Percentiles rank a stretch among this genome's conserved stretches.
These are phyloP conservation scores for Macrotus californicus DNA, from an alignment of 2,113 vertebrate genomes.

Conservation along the genomic window DNA sequence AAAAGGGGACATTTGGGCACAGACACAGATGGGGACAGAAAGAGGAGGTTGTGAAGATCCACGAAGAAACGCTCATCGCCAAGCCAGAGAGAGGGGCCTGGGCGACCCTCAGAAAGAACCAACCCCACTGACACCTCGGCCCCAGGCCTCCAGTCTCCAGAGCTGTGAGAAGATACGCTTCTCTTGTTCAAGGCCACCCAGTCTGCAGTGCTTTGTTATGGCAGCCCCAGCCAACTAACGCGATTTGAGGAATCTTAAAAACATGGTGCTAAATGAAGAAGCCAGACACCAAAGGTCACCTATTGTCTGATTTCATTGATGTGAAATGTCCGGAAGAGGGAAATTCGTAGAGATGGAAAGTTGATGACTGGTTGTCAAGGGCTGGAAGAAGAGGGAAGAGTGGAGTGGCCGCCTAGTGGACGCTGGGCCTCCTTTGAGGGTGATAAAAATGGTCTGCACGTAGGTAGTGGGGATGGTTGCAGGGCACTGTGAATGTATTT, in stretches of 20 bases:
- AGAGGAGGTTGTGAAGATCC: not conserved
- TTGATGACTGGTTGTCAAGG: not conserved
- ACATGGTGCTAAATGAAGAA: not conserved
- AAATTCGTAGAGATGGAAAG: not conserved
- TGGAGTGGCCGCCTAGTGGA: not conserved
- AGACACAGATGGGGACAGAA: not conserved
- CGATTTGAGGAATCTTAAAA: not conserved
- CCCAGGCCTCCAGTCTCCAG: not conserved
- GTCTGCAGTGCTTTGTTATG: not conserved
- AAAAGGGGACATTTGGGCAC: not conserved
- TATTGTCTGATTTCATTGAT: too few relatives aligned
- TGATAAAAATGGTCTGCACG: not conserved
- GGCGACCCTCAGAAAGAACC: too few relatives aligned
- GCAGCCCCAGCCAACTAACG: not conserved
- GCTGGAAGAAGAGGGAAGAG: not conserved
- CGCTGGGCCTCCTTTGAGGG: not conserved
- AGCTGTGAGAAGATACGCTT: not conserved
- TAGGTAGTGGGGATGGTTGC: too few relatives aligned
- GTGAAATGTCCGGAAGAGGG: not conserved
- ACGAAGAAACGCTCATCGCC: not conserved
- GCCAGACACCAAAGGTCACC: rapidly evolving
- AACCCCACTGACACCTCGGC: not conserved
- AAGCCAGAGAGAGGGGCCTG: not conserved
- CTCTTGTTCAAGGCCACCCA: not conserved
- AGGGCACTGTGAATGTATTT: not conserved